Evolutionary conservation across 2,888 invertebrate genomes (phyloP).

Genomic region (Saturnia japonica): DNA sequence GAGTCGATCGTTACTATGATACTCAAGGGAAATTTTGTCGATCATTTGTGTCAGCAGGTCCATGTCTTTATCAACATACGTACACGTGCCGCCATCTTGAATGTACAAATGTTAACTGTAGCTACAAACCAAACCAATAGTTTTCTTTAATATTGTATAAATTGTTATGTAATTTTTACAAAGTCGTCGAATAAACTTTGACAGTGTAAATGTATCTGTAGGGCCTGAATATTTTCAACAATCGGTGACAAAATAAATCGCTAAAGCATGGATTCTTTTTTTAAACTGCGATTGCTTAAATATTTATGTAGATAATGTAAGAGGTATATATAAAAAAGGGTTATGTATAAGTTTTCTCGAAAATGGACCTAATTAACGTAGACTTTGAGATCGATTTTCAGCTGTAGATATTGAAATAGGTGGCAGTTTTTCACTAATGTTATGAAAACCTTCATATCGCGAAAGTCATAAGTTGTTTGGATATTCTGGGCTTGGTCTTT

Average conservation of each 20-base stretch:
- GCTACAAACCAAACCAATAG: not conserved
- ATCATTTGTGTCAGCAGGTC: conserved; percentile 55
- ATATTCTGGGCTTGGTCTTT: not conserved
- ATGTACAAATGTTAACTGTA: conserved; percentile 8
- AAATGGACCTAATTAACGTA: too few relatives aligned
- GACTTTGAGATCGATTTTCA: not conserved
- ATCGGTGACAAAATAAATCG: too few relatives aligned
- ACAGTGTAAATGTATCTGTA: too few relatives aligned
- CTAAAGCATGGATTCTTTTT: too few relatives aligned
- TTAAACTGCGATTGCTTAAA: too few relatives aligned
- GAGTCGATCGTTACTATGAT: conserved; percentile 29
- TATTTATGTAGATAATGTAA: too few relatives aligned
- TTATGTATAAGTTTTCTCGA: not conserved
- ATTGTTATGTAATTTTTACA: not conserved
- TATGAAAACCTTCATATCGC: not conserved
- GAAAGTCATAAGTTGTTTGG: not conserved
- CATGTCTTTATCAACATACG: conserved; percentile 45
- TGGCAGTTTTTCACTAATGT: not conserved
- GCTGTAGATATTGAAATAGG: not conserved
- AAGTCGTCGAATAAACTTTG: not conserved
- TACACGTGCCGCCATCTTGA: conserved; percentile 31
- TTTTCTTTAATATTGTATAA: conserved; percentile 1
- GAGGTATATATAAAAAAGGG: too few relatives aligned
- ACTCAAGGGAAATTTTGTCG: conserved; percentile 53
- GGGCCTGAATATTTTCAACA: too few relatives aligned